Evolutionary conservation across 2,888 invertebrate species (phyloP).

Genomic region (Pristionchus fissidentatus): DNA sequence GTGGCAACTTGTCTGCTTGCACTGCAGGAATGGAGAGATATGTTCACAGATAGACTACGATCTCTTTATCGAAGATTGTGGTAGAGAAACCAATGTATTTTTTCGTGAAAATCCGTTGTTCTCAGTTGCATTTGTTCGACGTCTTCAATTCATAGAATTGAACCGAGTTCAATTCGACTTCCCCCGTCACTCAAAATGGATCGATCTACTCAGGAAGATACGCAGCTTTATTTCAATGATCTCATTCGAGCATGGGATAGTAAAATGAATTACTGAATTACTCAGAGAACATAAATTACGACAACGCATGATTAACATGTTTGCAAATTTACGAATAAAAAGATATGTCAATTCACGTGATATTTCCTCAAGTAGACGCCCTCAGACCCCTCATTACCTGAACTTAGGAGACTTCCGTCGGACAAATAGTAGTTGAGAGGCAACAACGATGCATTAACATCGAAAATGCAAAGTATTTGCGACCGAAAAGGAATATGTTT

Average conservation of each 20-base stretch:
- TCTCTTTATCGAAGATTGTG: not conserved
- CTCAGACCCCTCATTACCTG: no score
- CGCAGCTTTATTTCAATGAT: not conserved
- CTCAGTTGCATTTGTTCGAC: not conserved
- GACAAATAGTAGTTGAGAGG: no score
- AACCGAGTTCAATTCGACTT: not conserved
- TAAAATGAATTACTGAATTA: no score
- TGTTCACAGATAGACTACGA: not conserved
- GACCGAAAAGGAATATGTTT: not conserved
- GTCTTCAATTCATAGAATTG: not conserved
- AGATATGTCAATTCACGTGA: no score
- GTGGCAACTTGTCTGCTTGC: not conserved
- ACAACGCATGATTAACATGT: no score
- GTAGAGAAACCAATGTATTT: not conserved
- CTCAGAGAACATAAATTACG: no score
- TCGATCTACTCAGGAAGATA: not conserved
- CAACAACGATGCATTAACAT: no score
- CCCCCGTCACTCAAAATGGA: not conserved
- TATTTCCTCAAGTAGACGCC: no score
- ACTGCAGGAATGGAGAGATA: not conserved
- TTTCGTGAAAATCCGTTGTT: not conserved
- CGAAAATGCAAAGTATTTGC: not conserved
- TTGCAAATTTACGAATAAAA: no score
- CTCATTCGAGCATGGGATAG: not conserved
- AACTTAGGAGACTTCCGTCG: no score